A percentile compares a stretch with the other conserved stretches of the same genome.
phyloP scores from a whole-genome alignment of 2,888 invertebrate genomes.

The Drosophila histrio region DNA sequence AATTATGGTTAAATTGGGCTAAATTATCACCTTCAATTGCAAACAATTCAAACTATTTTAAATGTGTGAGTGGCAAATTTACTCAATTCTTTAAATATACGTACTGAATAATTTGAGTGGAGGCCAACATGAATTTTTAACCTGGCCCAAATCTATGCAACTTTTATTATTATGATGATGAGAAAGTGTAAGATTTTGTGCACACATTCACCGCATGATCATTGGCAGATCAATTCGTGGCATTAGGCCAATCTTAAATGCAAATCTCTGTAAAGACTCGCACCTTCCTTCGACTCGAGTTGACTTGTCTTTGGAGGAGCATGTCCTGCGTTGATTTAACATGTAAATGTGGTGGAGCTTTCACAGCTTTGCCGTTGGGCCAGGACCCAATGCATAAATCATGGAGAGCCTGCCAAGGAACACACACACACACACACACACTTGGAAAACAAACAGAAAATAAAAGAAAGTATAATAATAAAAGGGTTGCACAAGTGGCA shows the following conservation, averaged over 20 bases:
- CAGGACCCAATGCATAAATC: constrained; percentile 64
- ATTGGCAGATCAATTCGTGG: constrained; percentile 20
- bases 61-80: too few relatives aligned
- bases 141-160: too few relatives aligned
- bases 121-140: too few relatives aligned
- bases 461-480: constrained; percentile 27
- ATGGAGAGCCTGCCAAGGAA: constrained; percentile 45
- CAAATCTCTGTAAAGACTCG: constrained; percentile 31
- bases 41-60: too few relatives aligned
- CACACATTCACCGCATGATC: constrained; percentile 1
- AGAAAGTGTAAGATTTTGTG: not conserved
- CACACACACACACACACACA: constrained; percentile 3
- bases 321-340: constrained; percentile 41
- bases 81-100: too few relatives aligned
- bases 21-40: too few relatives aligned
- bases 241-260: constrained; percentile 45
- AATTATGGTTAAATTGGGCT: too few relatives aligned
- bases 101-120: too few relatives aligned
- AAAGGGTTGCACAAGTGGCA: constrained; percentile 74
- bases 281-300: constrained; percentile 2
- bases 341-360: constrained; percentile 64
- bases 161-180: not conserved
- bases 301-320: not conserved
- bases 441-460: constrained; percentile 7
- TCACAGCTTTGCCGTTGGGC: constrained; percentile 43